phyloP scores from a whole-genome alignment of 2,113 vertebrate genomes.

The Thalassoma bifasciatum region DNA sequence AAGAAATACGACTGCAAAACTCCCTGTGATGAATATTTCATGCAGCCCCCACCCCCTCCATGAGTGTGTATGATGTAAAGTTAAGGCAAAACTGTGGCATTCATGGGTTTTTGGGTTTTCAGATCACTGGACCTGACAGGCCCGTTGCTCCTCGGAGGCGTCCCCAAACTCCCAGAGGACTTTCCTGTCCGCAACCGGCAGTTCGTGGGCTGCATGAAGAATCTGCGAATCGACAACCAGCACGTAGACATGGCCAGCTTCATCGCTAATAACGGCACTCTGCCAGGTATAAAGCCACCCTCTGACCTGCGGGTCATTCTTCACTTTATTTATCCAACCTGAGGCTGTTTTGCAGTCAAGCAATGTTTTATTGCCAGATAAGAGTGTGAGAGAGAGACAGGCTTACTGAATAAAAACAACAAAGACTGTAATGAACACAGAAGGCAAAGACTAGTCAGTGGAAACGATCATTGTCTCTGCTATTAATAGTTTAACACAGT shows the following conservation, averaged over 20 bases:
- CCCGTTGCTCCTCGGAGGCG: conserved; percentile 91
- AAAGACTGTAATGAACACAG: conserved; percentile 57
- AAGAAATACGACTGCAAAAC: conserved; percentile 33
- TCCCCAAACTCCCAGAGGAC: conserved; percentile 92
- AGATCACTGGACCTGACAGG: conserved; percentile 96
- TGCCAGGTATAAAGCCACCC: conserved; percentile 82
- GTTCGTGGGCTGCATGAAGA: conserved; percentile 94
- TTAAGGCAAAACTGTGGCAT: not conserved
- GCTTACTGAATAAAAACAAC: conserved; percentile 27
- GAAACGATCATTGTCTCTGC: conserved; percentile 55
- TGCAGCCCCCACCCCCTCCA: not conserved
- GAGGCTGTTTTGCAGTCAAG: conserved; percentile 12
- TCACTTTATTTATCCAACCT: not conserved
- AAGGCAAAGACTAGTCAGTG: conserved; percentile 32
- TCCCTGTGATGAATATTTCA: conserved; percentile 65
- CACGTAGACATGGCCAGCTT: conserved; percentile 92
- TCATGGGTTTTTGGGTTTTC: conserved; percentile 18
- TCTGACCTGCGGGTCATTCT: not conserved
- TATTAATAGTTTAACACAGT: conserved; percentile 61
- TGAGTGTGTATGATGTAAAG: conserved; percentile 33
- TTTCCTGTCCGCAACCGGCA: conserved; percentile 90
- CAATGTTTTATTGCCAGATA: conserved; percentile 14
- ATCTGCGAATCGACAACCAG: conserved; percentile 90
- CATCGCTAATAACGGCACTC: conserved; percentile 95
- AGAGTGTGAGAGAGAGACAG: conserved; percentile 17